Evolutionary conservation across 2,888 invertebrate species (phyloP).

Genomic region (Chironomus tentans): DNA sequence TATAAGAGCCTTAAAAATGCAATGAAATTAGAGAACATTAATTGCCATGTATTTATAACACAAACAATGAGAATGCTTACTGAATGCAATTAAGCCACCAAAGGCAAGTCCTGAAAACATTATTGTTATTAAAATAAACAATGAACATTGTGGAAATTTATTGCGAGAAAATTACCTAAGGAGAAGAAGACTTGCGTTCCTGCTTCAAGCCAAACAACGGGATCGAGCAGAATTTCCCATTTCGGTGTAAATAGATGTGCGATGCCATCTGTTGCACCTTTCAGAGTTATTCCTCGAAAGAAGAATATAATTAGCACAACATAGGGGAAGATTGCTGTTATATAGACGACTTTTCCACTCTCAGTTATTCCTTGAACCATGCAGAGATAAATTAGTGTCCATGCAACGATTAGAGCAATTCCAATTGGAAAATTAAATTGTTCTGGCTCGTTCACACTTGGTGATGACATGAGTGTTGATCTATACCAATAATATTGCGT

Average conservation of each 20-base stretch:
- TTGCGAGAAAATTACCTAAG: slow-evolving; percentile 40
- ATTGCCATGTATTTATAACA: too few relatives aligned
- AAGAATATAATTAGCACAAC: slow-evolving; percentile 92
- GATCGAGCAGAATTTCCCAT: slow-evolving; percentile 84
- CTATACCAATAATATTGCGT: slow-evolving; percentile 95
- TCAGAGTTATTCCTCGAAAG: slow-evolving; percentile 83
- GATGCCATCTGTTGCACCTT: slow-evolving; percentile 66
- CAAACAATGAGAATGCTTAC: slow-evolving; percentile 34
- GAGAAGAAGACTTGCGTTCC: slow-evolving; percentile 98
- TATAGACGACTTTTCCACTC: slow-evolving; percentile 92
- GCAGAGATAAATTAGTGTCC: slow-evolving; percentile 91
- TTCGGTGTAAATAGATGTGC: slow-evolving; percentile 84
- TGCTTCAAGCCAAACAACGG: slow-evolving; percentile 94
- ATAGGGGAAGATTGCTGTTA: slow-evolving; percentile 95
- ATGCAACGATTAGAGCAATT: slow-evolving; percentile 74
- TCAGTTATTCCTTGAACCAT: slow-evolving; percentile 97
- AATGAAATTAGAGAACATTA: too few relatives aligned
- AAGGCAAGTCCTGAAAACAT: slow-evolving; percentile 66
- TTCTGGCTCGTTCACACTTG: slow-evolving; percentile 76
- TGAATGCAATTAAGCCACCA: slow-evolving; percentile 91
- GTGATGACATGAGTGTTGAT: slow-evolving; percentile 80
- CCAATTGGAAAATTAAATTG: slow-evolving; percentile 89
- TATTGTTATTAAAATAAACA: neutral
- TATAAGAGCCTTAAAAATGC: slow-evolving; percentile 56
- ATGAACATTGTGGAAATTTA: neutral